Conservation (phyloP, 2,888 invertebrate genomes). For the Merodon equestris region DNA sequence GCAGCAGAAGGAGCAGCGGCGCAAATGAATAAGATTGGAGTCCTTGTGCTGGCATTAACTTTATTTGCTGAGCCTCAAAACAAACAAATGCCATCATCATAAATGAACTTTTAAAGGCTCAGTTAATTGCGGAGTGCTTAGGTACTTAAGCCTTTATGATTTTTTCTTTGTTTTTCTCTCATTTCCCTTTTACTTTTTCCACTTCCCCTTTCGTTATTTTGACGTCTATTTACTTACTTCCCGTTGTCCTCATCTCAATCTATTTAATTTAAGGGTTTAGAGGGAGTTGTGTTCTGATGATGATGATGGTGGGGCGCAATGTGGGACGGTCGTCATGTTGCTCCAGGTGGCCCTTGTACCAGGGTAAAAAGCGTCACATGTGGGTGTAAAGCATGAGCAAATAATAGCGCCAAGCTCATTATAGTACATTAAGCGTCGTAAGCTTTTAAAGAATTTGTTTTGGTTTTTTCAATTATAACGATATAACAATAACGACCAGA, state of each 20-base stretch:
- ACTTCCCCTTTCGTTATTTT: neutral
- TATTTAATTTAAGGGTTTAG: conserved; percentile 23
- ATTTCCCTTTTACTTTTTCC: neutral
- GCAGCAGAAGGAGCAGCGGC: conserved; percentile 8
- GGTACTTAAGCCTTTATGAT: conserved; percentile 41
- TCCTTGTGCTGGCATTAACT: conserved; percentile 37
- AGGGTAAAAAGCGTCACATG: neutral
- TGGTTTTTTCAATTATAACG: too few relatives aligned
- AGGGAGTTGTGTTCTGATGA: neutral
- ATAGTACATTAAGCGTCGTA: too few relatives aligned
- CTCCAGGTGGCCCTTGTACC: neutral
- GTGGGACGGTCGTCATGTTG: neutral
- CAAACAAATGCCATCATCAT: conserved; percentile 59
- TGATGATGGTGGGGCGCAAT: neutral
- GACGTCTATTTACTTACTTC: neutral
- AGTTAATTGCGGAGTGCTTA: conserved; percentile 52
- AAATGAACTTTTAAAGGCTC: conserved; percentile 50
- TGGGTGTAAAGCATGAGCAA: neutral
- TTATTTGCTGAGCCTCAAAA: conserved; percentile 50
- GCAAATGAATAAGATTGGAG: conserved; percentile 29
- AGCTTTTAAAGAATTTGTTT: too few relatives aligned
- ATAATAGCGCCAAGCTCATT: neutral
- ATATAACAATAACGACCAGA: too few relatives aligned
- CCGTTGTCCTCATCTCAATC: conserved; percentile 8
- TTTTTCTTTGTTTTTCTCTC: neutral